These are phyloP conservation scores for Anomalospiza imberbis DNA, from an alignment of 2,797 vertebrate species.

Conservation along the genomic window DNA sequence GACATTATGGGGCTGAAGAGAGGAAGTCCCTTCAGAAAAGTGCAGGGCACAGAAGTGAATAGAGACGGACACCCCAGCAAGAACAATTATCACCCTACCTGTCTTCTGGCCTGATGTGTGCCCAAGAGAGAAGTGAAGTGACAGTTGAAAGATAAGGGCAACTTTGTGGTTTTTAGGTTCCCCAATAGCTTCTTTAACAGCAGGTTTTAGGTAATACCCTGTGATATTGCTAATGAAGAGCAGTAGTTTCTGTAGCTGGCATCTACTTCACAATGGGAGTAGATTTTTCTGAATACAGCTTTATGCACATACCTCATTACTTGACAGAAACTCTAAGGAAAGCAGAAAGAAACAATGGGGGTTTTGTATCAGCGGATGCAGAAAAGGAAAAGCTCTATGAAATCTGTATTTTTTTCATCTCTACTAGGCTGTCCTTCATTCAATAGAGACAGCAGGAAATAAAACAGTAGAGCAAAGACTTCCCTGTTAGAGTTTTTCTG, in stretches of 20 bases:
- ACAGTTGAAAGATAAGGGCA: not conserved
- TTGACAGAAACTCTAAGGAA: not conserved
- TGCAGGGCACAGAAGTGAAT: rapidly evolving
- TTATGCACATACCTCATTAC: not conserved
- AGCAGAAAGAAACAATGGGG: not conserved
- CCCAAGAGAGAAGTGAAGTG: not conserved
- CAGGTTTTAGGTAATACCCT: not conserved
- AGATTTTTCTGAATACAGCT: conserved; percentile 4
- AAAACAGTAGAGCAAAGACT: not conserved
- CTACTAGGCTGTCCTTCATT: not conserved
- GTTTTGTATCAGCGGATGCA: not conserved
- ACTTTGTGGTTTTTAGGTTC: not conserved
- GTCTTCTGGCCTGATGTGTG: not conserved
- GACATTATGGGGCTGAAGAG: not conserved
- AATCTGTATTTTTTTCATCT: not conserved
- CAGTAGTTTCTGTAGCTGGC: not conserved
- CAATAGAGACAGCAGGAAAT: not conserved
- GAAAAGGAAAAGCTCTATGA: not conserved
- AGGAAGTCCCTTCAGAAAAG: not conserved
- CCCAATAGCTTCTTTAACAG: not conserved
- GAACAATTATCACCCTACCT: not conserved
- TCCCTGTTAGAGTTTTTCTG: not conserved
- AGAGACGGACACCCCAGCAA: not conserved
- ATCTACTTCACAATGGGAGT: not conserved
- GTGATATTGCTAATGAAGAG: not conserved